These are phyloP conservation scores for Protonemura montana DNA, from an alignment of 2,888 invertebrate genomes.

Conservation along the genomic window DNA sequence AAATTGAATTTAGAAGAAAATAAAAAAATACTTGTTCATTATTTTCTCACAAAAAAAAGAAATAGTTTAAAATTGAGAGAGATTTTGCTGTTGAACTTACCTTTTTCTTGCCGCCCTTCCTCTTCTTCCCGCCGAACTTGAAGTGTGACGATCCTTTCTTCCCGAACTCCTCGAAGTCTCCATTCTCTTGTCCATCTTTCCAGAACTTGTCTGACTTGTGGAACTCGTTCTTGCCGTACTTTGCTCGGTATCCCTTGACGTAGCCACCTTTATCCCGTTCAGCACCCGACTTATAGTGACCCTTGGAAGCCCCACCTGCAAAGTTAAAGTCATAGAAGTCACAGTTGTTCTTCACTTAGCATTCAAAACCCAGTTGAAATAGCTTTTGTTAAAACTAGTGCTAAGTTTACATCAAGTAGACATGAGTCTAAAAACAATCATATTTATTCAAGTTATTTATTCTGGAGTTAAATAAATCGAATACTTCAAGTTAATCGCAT, in stretches of 20 bases:
- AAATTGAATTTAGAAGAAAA: too few species aligned
- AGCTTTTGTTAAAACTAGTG: too few species aligned
- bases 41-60: neutral
- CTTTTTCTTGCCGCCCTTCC: constrained; percentile 50
- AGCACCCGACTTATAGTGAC: constrained; percentile 37
- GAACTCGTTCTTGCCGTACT: constrained; percentile 60
- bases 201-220: constrained; percentile 60
- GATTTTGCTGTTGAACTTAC: constrained; percentile 50
- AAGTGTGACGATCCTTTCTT: constrained; percentile 56
- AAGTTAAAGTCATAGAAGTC: too few species aligned
- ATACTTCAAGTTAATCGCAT: too few species aligned
- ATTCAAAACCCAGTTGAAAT: too few species aligned
- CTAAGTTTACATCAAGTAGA: too few species aligned
- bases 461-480: too few species aligned
- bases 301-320: constrained; percentile 21
- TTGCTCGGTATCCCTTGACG: constrained; percentile 58
- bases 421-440: too few species aligned
- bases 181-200: constrained; percentile 59
- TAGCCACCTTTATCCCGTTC: constrained; percentile 44
- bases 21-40: neutral
- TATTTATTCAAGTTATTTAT: too few species aligned
- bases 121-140: constrained; percentile 50
- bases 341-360: too few species aligned
- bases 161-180: constrained; percentile 58
- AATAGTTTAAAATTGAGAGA: neutral